Conservation (phyloP, 2,888 invertebrate genomes). For the Alviniconcha strummeri region DNA sequence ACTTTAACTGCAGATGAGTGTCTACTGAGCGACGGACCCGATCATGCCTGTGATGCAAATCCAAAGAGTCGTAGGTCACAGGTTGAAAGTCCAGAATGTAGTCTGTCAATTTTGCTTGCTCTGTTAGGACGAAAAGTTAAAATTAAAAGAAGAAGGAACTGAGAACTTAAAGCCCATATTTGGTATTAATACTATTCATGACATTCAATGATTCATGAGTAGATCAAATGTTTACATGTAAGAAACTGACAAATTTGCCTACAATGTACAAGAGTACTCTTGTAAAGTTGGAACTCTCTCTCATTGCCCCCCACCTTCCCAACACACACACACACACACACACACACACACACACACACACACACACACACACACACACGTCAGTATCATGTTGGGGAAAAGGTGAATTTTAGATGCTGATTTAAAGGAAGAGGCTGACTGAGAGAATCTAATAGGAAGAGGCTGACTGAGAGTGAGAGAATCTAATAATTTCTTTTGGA, state of each 20-base stretch:
- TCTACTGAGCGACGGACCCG: constrained; percentile 57
- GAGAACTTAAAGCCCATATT: no score
- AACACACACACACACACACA: background rate
- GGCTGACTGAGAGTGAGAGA: no score
- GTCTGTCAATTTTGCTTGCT: constrained; percentile 52
- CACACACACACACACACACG: constrained; percentile 1
- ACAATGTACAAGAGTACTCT: no score
- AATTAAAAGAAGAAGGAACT: background rate
- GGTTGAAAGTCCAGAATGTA: constrained; percentile 63
- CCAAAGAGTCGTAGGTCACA: constrained; percentile 52
- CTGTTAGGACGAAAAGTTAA: constrained; percentile 41
- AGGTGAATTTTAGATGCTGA: background rate
- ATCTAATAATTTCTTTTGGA: no score
- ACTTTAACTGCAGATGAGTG: constrained; percentile 49
- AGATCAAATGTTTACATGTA: no score
- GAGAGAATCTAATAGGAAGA: no score
- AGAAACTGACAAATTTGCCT: no score
- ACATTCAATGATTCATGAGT: no score
- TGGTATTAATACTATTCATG: no score
- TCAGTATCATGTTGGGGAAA: background rate
- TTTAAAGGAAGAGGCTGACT: no score
- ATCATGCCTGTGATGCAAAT: constrained; percentile 53
- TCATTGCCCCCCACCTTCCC: no score
- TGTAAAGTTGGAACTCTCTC: no score
- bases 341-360: background rate